Evolutionary conservation across 2,797 vertebrate genomes (phyloP).

Genomic region (Coregonus ussuriensis): DNA sequence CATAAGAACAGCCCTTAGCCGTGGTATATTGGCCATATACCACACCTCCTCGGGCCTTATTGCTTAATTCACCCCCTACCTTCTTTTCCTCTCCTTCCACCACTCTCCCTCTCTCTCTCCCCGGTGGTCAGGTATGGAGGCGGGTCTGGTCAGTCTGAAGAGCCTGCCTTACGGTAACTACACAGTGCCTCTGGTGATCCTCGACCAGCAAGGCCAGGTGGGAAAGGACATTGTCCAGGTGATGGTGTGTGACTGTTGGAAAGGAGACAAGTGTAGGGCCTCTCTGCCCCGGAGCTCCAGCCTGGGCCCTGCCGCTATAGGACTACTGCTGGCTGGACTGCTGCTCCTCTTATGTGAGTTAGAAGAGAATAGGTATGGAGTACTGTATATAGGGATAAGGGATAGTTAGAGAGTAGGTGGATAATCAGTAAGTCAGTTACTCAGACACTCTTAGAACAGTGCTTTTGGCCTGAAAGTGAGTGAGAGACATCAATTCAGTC

Average conservation of each 20-base stretch:
- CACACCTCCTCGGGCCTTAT: background rate
- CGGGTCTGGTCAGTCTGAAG: conserved; percentile 65
- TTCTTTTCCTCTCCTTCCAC: background rate
- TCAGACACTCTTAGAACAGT: background rate
- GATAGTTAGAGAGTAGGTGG: background rate
- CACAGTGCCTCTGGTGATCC: conserved; percentile 71
- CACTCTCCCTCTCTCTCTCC: conserved; percentile 17
- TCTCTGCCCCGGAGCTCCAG: background rate
- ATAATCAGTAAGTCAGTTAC: background rate
- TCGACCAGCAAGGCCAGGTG: conserved; percentile 73
- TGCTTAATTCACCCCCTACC: background rate
- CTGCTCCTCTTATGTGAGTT: conserved; percentile 76
- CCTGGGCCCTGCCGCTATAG: conserved; percentile 60
- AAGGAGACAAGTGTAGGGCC: conserved; percentile 44
- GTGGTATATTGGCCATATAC: too few relatives aligned
- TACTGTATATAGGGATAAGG: background rate
- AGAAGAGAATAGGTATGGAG: background rate
- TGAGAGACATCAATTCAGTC: background rate
- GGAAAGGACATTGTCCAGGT: conserved; percentile 58
- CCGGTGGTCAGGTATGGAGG: conserved; percentile 64
- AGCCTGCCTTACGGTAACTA: conserved; percentile 74
- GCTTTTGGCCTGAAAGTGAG: background rate
- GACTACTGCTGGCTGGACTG: conserved; percentile 56
- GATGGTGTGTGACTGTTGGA: conserved; percentile 74
- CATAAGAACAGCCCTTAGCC: too few relatives aligned